Conservation (phyloP, 2,113 vertebrate genomes). For the Mionectes macconnelli region DNA sequence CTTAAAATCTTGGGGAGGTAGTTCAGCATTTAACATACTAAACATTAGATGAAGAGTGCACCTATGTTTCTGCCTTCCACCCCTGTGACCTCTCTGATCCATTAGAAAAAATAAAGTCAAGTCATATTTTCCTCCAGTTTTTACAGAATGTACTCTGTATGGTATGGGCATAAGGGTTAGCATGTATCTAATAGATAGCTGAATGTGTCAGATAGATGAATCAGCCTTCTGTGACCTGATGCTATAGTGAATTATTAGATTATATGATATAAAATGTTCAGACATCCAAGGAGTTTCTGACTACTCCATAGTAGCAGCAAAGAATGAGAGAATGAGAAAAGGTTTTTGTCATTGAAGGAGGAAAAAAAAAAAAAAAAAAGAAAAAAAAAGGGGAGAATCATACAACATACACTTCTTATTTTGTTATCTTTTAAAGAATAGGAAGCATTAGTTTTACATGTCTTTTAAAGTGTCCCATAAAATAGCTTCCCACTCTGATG, state of each 20-base stretch:
- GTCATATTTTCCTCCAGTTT: constrained; percentile 25
- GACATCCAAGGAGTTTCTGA: constrained; percentile 16
- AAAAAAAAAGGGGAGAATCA: fast-evolving
- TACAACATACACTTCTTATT: fast-evolving
- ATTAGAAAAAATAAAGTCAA: constrained; percentile 37
- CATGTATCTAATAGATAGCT: constrained; percentile 33
- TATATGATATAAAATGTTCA: constrained; percentile 27
- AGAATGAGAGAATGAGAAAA: not conserved
- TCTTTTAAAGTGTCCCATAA: not conserved
- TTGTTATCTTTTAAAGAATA: not conserved
- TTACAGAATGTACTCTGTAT: constrained; percentile 12
- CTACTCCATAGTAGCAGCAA: not conserved
- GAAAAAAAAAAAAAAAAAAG: not conserved
- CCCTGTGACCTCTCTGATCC: not conserved
- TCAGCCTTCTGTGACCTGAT: constrained; percentile 43
- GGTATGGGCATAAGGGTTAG: constrained; percentile 10
- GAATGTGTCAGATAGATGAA: constrained; percentile 46
- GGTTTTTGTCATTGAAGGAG: not conserved
- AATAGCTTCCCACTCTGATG: not conserved
- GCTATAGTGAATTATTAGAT: constrained; percentile 40
- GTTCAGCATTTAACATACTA: not conserved
- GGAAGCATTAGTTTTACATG: fast-evolving
- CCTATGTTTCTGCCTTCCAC: constrained; percentile 7
- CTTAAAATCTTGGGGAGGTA: not conserved
- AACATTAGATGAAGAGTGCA: constrained; percentile 28